Conservation (phyloP, 2,888 invertebrate species). For the Drosophila pseudotakahashii region DNA sequence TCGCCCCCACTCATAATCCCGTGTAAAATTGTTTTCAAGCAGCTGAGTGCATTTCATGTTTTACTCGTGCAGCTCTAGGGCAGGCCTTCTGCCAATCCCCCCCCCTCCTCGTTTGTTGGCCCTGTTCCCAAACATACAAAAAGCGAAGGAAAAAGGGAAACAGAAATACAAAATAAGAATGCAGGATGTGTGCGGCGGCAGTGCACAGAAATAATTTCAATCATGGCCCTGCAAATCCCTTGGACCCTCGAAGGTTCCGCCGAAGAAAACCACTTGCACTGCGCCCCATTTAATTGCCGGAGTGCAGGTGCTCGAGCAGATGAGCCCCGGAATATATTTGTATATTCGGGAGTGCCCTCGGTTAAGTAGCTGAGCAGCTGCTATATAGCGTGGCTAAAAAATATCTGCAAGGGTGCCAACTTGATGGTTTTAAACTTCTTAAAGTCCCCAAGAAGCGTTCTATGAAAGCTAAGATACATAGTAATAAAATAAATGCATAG, state of each 20-base stretch:
- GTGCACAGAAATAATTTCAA: slow-evolving; percentile 75
- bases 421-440: not conserved
- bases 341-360: slow-evolving; percentile 7
- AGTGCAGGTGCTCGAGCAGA: slow-evolving; percentile 28
- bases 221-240: slow-evolving; percentile 63
- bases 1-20: slow-evolving; percentile 58
- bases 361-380: slow-evolving; percentile 13
- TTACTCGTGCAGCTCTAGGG: slow-evolving; percentile 32
- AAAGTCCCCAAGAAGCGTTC: too few species aligned
- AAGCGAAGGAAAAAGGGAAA: not conserved
- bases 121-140: slow-evolving; percentile 23
- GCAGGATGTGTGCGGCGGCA: slow-evolving; percentile 26
- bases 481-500: too few species aligned
- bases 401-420: not conserved
- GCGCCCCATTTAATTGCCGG: slow-evolving; percentile 42
- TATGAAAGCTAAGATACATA: too few species aligned
- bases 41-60: slow-evolving; percentile 58
- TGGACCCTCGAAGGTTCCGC: slow-evolving; percentile 26
- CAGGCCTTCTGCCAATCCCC: slow-evolving; percentile 31
- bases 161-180: slow-evolving; percentile 10
- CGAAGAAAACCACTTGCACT: slow-evolving; percentile 31
- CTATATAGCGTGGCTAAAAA: not conserved
- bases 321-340: slow-evolving; percentile 5
- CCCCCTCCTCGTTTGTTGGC: slow-evolving; percentile 46
- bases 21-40: slow-evolving; percentile 72